Conservation (phyloP, 2,797 vertebrate species). For the Poecilia velifera region DNA sequence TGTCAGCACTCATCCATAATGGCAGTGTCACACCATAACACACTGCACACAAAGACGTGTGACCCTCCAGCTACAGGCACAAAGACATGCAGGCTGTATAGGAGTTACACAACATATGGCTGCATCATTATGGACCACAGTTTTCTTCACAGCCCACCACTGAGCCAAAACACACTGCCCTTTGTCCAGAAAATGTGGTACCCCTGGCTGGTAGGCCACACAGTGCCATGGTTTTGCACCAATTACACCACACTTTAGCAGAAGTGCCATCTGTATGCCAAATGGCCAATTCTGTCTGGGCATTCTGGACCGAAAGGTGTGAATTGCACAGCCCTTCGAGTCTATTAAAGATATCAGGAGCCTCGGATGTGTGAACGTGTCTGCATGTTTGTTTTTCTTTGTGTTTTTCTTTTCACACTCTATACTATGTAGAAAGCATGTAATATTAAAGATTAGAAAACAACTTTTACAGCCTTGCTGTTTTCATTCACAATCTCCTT, state of each 20-base stretch:
- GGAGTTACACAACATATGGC: constrained; percentile 79
- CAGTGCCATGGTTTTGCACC: constrained; percentile 78
- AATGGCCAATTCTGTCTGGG: constrained; percentile 70
- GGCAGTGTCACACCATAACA: constrained; percentile 80
- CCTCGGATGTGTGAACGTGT: constrained; percentile 29
- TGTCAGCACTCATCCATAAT: constrained; percentile 86
- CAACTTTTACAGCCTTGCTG: constrained; percentile 36
- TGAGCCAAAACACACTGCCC: constrained; percentile 73
- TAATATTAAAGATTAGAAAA: constrained; percentile 35
- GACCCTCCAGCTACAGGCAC: constrained; percentile 76
- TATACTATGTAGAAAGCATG: constrained; percentile 7
- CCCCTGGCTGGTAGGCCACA: constrained; percentile 77
- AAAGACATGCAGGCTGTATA: constrained; percentile 79
- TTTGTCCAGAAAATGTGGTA: constrained; percentile 77
- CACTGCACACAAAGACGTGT: constrained; percentile 78
- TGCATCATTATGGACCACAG: constrained; percentile 68
- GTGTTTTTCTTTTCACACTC: constrained; percentile 10
- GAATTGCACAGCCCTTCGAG: constrained; percentile 62
- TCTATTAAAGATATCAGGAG: constrained; percentile 58
- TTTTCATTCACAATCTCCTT: constrained; percentile 22
- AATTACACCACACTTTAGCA: constrained; percentile 77
- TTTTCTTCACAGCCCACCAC: constrained; percentile 58
- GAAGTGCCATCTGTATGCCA: constrained; percentile 78
- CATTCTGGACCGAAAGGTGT: constrained; percentile 70
- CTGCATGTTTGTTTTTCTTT: neutral